Base-by-base conservation (phyloP, 2,888 invertebrate genomes). In the Pyrgus malvae region DNA sequence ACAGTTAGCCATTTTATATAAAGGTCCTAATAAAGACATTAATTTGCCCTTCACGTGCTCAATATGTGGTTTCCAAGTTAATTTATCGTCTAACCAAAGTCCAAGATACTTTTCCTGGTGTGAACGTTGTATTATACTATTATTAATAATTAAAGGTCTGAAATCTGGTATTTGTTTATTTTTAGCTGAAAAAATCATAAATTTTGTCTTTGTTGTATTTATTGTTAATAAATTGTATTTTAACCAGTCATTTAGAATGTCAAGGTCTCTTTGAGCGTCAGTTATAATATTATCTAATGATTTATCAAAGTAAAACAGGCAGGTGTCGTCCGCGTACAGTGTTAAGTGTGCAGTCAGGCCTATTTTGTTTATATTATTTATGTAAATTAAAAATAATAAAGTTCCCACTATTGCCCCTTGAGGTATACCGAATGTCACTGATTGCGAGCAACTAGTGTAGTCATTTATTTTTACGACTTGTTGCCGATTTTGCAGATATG, bases 341-440 rank as follows among this genome's bases (percentile, higher is more conserved):
- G 48, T 46, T 14, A 48, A 8, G 7, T 55, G 8, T 9, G 41
- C 55, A 0, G 14, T 41, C 11, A 55, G 17, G 2, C 41, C 41
- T 5, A 25, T 4, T 3, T 25, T 27, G 29, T 9, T 23, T 12
- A 49, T 51, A 33, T 41, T 54, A 16, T 54, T 46, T 33, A 51
- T 56, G 33, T 56, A 55, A 6, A 50, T 46, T 29, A 53, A 17
- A 25, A 53, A 57, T 8, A 53, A 6, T 9, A 63, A 40, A 5
- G 61, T 59, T 0, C 59, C 58, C 1, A 61, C 2, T 9, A 61
- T 58, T 1, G 61, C 60, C 0, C 60, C 61, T 27, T 61, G 58
- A 2, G 60, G 61, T 9, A 57, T 41, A 8, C 58, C 59, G 17
- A 17, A 63, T 0, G 54, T 56, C 0, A 63, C 14, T 0, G 3